Base-by-base conservation (phyloP, 2,888 invertebrate species). In the Lepidochrysops patricia region DNA sequence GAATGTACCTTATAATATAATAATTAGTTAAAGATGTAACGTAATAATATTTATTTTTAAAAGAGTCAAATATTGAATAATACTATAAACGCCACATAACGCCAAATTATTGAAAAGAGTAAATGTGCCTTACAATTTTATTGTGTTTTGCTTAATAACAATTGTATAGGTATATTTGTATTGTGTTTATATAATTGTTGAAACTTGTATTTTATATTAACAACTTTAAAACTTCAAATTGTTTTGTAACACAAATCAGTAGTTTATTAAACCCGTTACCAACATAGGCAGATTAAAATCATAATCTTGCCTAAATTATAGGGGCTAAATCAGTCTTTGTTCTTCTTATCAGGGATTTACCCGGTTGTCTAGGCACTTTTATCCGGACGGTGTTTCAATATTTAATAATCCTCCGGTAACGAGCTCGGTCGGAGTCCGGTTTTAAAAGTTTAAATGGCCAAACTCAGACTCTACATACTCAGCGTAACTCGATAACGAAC, bases 391-490 rank as follows among this genome's bases (percentile, higher is more conserved):
- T 80, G 84, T 78, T 85, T 84, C 84, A 87, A 87, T 88, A 86
- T 89, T 89, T 85, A 86, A 87, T 89, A 89, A 89, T 89, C 89
- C 89, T 70, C 63, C 74, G 71, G 78, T 89, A 89, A 89, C 89
- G 84, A 89, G 87, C 80, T 71, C 71, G 68, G 73, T 68, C 65
- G 71, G 70, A 29, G 7, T 9, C 69, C 64, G 71, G 77, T 79
- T 74, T 78, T 81, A 82, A 88, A 89, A 88, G 87, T 89, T 88
- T 87, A 87, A 89, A 89, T 86, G 84, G 80, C 75, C 76, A 74
- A 73, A 70, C 73, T 43, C 43, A 12, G 19, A 1, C 67, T 64
- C 66, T 60, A 64, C 60, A 57, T 67, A 61, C 29, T 32, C 34
- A 52, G 25, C 32, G 19, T 34, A 32, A 25, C 27, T 50, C 34